Evolutionary conservation across 1,140 invertebrate species (phyloP).

Genomic region (Sitophilus oryzae): DNA sequence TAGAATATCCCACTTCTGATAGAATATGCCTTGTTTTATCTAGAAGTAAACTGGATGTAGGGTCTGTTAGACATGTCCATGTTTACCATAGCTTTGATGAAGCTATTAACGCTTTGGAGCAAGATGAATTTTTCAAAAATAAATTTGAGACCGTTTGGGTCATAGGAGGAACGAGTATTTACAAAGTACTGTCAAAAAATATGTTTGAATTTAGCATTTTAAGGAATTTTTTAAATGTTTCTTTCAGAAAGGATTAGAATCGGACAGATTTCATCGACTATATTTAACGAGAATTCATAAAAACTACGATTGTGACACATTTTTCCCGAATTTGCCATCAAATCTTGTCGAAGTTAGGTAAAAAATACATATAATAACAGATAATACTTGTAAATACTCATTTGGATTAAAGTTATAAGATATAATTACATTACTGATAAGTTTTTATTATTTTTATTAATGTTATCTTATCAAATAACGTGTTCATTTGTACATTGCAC

Average conservation of each 20-base stretch:
- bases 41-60: constrained; percentile 45
- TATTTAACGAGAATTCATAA: constrained; percentile 78
- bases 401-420: no score
- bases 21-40: constrained; percentile 84
- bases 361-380: constrained; percentile 24
- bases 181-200: constrained; percentile 54
- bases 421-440: no score
- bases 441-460: not conserved
- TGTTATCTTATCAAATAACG: not conserved
- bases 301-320: constrained; percentile 79
- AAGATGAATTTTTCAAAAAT: constrained; percentile 45
- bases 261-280: constrained; percentile 64
- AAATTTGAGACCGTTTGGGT: constrained; percentile 79
- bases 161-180: constrained; percentile 76
- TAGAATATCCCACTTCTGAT: constrained; percentile 72
- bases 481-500: not conserved
- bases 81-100: constrained; percentile 58
- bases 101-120: constrained; percentile 55
- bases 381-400: not conserved
- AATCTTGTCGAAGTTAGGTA: constrained; percentile 53
- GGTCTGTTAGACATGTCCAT: constrained; percentile 55
- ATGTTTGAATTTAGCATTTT: constrained; percentile 9
- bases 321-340: constrained; percentile 68
- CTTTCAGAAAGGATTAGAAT: constrained; percentile 67
- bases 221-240: constrained; percentile 20